These are phyloP conservation scores for Anthopleura xanthogrammica DNA, from an alignment of 92 coral and sea anemone species.

Conservation along the genomic window DNA sequence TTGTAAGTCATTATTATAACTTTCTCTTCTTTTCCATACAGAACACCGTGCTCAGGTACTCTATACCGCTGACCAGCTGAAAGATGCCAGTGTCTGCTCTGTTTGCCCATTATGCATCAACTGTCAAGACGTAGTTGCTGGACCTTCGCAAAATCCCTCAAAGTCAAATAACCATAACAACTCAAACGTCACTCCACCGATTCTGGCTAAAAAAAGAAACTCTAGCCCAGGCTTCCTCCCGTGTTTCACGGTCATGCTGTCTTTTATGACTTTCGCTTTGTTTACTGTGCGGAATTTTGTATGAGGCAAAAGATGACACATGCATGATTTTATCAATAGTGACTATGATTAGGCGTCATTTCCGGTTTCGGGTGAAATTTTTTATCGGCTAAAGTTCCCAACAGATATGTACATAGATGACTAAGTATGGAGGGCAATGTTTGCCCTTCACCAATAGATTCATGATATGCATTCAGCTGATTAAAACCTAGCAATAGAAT, in stretches of 20 bases:
- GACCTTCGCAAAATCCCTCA: background rate
- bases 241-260: background rate
- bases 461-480: too few relatives aligned
- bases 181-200: background rate
- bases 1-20: too few relatives aligned
- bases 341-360: too few relatives aligned
- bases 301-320: too few relatives aligned
- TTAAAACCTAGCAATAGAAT: too few relatives aligned
- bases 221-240: background rate
- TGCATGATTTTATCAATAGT: too few relatives aligned
- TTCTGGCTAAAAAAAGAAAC: background rate
- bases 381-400: too few relatives aligned
- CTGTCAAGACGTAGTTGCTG: background rate
- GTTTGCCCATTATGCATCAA: constrained; percentile 1
- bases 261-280: background rate
- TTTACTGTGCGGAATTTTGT: background rate
- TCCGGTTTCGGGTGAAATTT: too few relatives aligned
- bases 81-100: background rate
- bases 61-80: constrained; percentile 12
- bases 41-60: constrained; percentile 20
- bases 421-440: too few relatives aligned
- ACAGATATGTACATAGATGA: background rate
- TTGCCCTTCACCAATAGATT: too few relatives aligned
- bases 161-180: background rate
- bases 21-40: background rate